A percentile compares a stretch with the other conserved stretches of the same genome.
Conservation (phyloP, 2,888 invertebrate genomes). For the Flabesymbios commensalis region DNA sequence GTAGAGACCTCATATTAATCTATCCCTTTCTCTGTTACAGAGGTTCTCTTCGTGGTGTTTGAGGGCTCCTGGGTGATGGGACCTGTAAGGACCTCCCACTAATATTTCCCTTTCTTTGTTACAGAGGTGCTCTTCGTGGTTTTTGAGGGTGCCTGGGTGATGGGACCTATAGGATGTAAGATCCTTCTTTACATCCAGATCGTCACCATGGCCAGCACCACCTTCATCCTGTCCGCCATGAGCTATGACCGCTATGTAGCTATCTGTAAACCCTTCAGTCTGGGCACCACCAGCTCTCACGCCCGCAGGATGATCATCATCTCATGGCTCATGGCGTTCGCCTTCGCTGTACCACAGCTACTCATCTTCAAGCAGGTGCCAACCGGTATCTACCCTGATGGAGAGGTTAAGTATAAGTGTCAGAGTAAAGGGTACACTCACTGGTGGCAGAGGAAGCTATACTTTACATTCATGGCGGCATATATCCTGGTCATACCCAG, state of each 20-base stretch:
- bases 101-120: too few species aligned
- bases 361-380: conserved; percentile 27
- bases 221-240: conserved; percentile 62
- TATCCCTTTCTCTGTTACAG: too few species aligned
- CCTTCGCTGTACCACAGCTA: conserved; percentile 57
- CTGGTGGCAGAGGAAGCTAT: conserved; percentile 62
- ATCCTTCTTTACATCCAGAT: conserved; percentile 60
- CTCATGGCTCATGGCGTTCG: conserved; percentile 60
- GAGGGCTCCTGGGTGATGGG: conserved; percentile 62
- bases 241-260: conserved; percentile 62
- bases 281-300: conserved; percentile 47
- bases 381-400: conserved; percentile 48
- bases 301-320: conserved; percentile 57
- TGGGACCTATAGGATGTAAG: conserved; percentile 60
- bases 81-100: too few species aligned
- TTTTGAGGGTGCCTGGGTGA: conserved; percentile 61
- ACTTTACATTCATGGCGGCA: conserved; percentile 61
- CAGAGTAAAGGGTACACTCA: conserved; percentile 60
- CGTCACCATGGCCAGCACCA: conserved; percentile 61
- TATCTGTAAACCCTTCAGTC: conserved; percentile 59
- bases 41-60: conserved; percentile 61
- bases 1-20: too few species aligned
- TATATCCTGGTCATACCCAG: conserved; percentile 62
- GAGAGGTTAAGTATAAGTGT: conserved; percentile 52
- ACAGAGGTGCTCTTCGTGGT: conserved; percentile 62